phyloP scores from a whole-genome alignment of 2,797 vertebrate genomes.

The Anomalospiza imberbis region DNA sequence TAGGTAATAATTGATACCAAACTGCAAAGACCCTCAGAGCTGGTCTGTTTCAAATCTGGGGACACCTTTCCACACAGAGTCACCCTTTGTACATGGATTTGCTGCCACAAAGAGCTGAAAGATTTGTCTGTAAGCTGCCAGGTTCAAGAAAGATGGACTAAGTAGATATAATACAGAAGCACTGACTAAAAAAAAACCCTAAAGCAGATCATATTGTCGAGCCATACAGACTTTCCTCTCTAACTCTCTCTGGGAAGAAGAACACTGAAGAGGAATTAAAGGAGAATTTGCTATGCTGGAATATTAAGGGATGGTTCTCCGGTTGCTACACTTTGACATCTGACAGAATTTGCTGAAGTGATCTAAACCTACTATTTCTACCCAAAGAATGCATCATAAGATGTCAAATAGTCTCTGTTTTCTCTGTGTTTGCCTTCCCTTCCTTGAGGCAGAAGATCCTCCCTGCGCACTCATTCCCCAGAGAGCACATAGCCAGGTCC shows the following conservation, averaged over 20 bases:
- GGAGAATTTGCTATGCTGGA: neutral
- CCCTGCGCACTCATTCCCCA: neutral
- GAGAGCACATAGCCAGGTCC: neutral
- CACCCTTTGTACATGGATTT: neutral
- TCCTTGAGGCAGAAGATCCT: neutral
- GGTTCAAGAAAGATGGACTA: neutral
- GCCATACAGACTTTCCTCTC: neutral
- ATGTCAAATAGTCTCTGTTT: neutral
- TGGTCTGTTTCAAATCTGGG: neutral
- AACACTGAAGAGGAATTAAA: slow-evolving; percentile 21
- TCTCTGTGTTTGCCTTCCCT: neutral
- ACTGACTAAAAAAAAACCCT: neutral
- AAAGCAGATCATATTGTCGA: neutral
- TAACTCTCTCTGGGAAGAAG: slow-evolving; percentile 19
- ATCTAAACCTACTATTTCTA: neutral
- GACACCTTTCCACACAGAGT: neutral
- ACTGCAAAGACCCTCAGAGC: neutral
- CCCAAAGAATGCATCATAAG: neutral
- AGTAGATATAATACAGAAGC: neutral
- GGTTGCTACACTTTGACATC: neutral
- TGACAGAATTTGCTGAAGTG: neutral
- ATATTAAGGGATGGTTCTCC: neutral
- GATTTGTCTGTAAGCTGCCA: neutral
- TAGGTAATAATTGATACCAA: neutral
- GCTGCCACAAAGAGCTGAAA: neutral